These are phyloP conservation scores for Anabacerthia variegaticeps DNA, from an alignment of 2,797 vertebrate genomes.

Conservation along the genomic window DNA sequence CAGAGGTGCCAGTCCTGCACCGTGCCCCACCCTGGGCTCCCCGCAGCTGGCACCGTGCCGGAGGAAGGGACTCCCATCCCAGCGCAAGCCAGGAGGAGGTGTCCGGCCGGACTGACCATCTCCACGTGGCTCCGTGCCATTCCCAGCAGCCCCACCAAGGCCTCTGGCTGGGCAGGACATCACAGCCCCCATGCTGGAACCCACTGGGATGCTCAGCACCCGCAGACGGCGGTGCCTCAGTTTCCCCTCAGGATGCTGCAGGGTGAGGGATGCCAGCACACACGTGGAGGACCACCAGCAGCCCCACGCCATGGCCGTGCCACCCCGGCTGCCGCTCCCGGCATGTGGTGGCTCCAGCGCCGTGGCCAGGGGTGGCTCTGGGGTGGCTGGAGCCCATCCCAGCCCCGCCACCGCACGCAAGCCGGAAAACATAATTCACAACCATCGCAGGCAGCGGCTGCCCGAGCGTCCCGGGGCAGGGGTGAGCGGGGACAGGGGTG, in stretches of 20 bases:
- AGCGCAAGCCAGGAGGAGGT: accelerated
- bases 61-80: background rate
- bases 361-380: constrained; percentile 10
- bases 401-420: background rate
- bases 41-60: accelerated
- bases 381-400: constrained; percentile 32
- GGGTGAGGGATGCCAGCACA: accelerated
- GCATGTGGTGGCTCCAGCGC: background rate
- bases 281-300: accelerated
- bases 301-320: background rate
- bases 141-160: background rate
- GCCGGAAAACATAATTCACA: background rate
- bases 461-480: background rate
- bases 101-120: accelerated
- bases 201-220: background rate
- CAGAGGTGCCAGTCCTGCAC: background rate
- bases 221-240: background rate
- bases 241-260: background rate
- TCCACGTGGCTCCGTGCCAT: background rate
- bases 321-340: background rate
- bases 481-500: background rate
- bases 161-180: background rate
- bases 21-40: accelerated
- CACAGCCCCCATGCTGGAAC: background rate
- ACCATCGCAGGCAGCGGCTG: background rate